Base-by-base conservation (phyloP, 2,797 vertebrate genomes). In the Apodemus agrarius region DNA sequence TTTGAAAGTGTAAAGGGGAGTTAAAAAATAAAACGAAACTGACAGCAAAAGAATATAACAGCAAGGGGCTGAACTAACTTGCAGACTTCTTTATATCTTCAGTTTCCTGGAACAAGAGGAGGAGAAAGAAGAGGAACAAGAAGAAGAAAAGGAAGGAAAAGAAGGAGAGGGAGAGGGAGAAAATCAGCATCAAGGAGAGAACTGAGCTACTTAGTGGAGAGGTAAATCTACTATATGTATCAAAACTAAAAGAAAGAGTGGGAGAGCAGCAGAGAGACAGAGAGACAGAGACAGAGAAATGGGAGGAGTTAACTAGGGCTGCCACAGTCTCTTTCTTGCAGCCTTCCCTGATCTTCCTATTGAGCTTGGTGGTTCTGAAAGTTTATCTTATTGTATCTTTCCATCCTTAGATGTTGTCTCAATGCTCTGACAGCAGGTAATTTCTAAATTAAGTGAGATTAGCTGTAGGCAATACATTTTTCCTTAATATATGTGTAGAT, bases 21-120 rank as follows among this genome's bases (percentile, higher is more conserved):
- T 59, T 9, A 22, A n/a, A 7, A 5, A 52, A 13, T 13, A 52
- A 52, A 72, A 78, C 16, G 31, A 52, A 72, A 92, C 1, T 1
- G 13, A 72, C 2, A 31, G 52, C 52, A 31, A 52, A 63, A 22
- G 16, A 79, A 37, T 69, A 13, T 6, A 52, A n/a, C 29, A 76
- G 61, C 49, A 69, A 61, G 17, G 29, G 6, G 57, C 1, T n/a
- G 65, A 24, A 26, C 1, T 74, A 17, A 17, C 76, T 22, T 80
- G 19, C 16, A 75, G 10, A 54, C 29, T 84, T 29, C 46, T 65
- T 69, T 52, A 31, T 16, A 75, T 40, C 1, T 8, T 57, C 40
- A 31, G 14, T 21, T 72, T 82, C 0, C 0, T 1, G 2, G 5
- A 19, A 1, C 1, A 11, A 31, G 8, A 59, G 6, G 34, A n/a